Evolutionary conservation across 2,888 invertebrate species (phyloP), one percentile per base, ranked within the genome.

Genomic region (Oxyscelio sp.): DNA sequence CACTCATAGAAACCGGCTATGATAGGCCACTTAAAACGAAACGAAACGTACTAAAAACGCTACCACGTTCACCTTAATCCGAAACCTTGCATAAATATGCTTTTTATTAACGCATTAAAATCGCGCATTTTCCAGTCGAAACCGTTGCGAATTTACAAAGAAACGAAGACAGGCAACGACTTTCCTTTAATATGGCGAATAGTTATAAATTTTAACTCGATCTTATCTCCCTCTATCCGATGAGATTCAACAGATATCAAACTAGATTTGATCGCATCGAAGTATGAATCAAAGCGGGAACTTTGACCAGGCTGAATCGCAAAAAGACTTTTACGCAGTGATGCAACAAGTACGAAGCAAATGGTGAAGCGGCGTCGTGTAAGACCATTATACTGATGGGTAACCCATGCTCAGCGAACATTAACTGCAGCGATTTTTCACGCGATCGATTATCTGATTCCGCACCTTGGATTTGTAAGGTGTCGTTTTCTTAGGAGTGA

Each of bases 231-330:
- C 4, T 8, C 63, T 58, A 58, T 75, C 65, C 38, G 75, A 75
- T 65, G 34, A 65, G 75, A 75, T 75, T n/a, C 21, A 75, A 45
- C 74, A 54, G 74, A 74, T 74, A 63, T 58, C 56, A 58, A 66
- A 66, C 52, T 43, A 77, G 59, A 77, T 68, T 68, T 68, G 77
- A 77, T 77, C 59, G 43, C 34, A 77, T 77, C 77, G n/a, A 52
- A 17, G 50, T 50, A 77, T 77, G 68, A 77, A 68, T 77, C 77
- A 77, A 77, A 52, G 73, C 17, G 85, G 86, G 85, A 79, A 48
- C 63, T 48, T 63, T 43, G 9, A 5, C 15, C 24, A 22, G n/a
- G 43, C 22, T 61, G 59, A 43, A 61, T 61, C 24, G 15, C 24
- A 17, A 43, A 24, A 43, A 22, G 59, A 61, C 59, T 61, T 61